Conservation (phyloP, 1,140 invertebrate species). For the Caenorhabditis inopinata region DNA sequence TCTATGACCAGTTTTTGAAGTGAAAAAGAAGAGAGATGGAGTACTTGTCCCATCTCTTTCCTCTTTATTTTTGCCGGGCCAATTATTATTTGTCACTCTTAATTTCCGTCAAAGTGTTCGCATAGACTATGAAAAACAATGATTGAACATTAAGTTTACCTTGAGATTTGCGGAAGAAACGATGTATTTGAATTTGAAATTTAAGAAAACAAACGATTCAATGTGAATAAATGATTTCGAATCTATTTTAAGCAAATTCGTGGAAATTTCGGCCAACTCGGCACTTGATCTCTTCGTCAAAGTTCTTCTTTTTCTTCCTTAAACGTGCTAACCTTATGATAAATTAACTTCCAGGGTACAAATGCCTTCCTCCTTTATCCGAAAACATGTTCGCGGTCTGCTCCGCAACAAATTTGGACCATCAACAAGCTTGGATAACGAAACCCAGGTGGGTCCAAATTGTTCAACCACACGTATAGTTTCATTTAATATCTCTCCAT, state of each 20-base stretch:
- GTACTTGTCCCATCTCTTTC: neutral
- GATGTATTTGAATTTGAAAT: too few species aligned
- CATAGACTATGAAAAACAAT: too few species aligned
- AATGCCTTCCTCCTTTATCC: conserved; percentile 57
- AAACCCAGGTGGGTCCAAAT: conserved; percentile 6
- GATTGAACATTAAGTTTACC: too few species aligned
- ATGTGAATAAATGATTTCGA: too few species aligned
- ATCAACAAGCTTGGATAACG: conserved; percentile 47
- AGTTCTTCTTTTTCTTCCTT: neutral
- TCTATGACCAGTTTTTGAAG: conserved; percentile 4
- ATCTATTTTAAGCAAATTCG: too few species aligned
- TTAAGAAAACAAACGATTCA: too few species aligned
- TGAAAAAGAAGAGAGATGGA: neutral
- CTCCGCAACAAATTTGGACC: conserved; percentile 54
- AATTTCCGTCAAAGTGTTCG: conserved; percentile 1
- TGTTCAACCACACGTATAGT: neutral
- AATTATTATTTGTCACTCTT: conserved; percentile 4
- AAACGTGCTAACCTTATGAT: neutral
- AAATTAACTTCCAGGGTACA: conserved; percentile 16
- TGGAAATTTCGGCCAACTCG: too few species aligned
- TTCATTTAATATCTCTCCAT: neutral
- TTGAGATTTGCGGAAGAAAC: too few species aligned
- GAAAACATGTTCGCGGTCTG: conserved; percentile 57
- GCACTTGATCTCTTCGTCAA: neutral
- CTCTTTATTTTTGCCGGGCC: neutral